phyloP scores from a whole-genome alignment of 2,888 invertebrate species.

The Coecobrya sp. region DNA sequence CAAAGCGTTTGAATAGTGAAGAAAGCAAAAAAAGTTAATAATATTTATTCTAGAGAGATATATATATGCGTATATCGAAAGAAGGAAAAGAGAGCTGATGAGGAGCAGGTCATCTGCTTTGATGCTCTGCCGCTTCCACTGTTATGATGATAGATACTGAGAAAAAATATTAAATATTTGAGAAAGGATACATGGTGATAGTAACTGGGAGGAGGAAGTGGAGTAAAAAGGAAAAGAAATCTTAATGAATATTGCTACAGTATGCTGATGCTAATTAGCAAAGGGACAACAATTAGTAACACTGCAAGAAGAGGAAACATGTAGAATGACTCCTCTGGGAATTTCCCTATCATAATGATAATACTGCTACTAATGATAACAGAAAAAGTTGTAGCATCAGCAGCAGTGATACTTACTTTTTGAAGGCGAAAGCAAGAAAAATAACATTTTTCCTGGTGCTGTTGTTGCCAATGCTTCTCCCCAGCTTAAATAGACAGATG shows the following conservation, averaged over 20 bases:
- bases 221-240: slow-evolving; percentile 64
- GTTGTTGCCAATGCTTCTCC: neutral
- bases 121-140: slow-evolving; percentile 9
- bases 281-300: slow-evolving; percentile 81
- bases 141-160: neutral
- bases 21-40: neutral
- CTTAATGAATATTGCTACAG: slow-evolving; percentile 78
- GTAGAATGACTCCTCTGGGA: slow-evolving; percentile 75
- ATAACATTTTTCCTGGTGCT: slow-evolving; percentile 39
- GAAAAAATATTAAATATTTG: neutral
- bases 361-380: slow-evolving; percentile 33
- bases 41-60: neutral
- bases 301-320: slow-evolving; percentile 73
- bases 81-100: slow-evolving; percentile 39
- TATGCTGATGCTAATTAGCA: slow-evolving; percentile 81
- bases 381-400: slow-evolving; percentile 4
- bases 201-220: slow-evolving; percentile 36
- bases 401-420: neutral
- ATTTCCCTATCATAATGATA: slow-evolving; percentile 58
- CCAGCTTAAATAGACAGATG: slow-evolving; percentile 38
- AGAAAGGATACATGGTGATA: neutral
- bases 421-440: slow-evolving; percentile 43
- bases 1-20: neutral
- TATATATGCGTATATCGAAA: slow-evolving; percentile 20
- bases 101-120: slow-evolving; percentile 48